Evolutionary conservation across 1,140 invertebrate genomes (phyloP), one percentile per base, ranked within the genome.

Genomic region (Luehdorfia chinensis): DNA sequence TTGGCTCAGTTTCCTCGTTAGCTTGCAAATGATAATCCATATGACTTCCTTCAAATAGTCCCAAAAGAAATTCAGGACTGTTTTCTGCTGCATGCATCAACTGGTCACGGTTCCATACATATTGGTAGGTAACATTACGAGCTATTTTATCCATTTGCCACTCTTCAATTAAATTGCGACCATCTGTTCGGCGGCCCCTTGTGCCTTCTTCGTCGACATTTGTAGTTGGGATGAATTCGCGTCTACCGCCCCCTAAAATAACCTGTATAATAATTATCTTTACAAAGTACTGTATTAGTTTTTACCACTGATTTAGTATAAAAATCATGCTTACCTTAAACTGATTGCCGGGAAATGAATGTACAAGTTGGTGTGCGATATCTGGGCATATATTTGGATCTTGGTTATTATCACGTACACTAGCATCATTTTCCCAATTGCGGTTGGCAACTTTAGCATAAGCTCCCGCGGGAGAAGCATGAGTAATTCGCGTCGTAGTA

Each of bases 401-500:
- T 2, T 68, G 53, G 0, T 78, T 80, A 5, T 48, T 71, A 2
- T 58, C 61, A 30, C 59, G 15, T 9, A 94, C 81, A 32, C 90
- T 87, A 1, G 77, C 85, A 64, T 95, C 92, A 59, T 88, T 90
- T 81, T 96, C 94, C 94, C 94, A 96, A 52, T 93, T 88, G 11
- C 94, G 88, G 56, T 92, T 86, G 0, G 94, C 88, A 0, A 90
- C 88, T 56, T 94, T 91, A 0, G 95, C 94, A 77, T 94, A 98
- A 1, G 88, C 80, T 4, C 88, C 88, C 0, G 93, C 90, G 0
- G 94, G 94, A 0, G 94, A 94, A 5, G 94, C 94, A 66, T 95
- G 93, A 0, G 94, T 95, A 1, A 95, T 87, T 14, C 94, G 87
- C 0, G 94, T 93, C 2, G 92, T 95, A 0, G 94, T 95, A 9